These are phyloP conservation scores for Falco novaeseelandiae DNA, from an alignment of 2,797 vertebrate species.

Conservation along the genomic window DNA sequence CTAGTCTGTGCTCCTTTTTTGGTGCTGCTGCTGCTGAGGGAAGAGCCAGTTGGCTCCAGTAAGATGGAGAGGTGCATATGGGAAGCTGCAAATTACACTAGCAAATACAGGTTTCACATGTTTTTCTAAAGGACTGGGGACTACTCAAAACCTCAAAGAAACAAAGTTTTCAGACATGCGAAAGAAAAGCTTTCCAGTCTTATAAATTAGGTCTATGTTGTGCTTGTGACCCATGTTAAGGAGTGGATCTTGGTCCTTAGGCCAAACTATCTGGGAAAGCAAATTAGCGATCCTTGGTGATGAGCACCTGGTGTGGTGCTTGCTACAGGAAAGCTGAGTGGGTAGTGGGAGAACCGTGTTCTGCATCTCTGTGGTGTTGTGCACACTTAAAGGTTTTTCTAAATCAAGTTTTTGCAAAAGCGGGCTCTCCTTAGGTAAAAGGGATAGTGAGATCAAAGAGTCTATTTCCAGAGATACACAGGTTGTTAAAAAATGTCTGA, in stretches of 20 bases:
- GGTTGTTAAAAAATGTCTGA: not conserved
- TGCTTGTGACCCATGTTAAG: not conserved
- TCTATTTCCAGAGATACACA: not conserved
- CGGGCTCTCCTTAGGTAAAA: not conserved
- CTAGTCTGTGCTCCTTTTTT: not conserved
- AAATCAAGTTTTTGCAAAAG: not conserved
- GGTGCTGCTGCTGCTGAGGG: not conserved
- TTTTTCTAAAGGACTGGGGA: not conserved
- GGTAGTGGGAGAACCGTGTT: not conserved
- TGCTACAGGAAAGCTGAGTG: not conserved
- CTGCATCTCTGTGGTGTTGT: not conserved
- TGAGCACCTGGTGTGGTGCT: not conserved
- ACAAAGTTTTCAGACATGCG: not conserved
- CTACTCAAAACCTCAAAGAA: not conserved
- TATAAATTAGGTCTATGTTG: not conserved
- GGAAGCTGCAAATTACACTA: not conserved
- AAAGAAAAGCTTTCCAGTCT: not conserved
- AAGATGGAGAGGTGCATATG: not conserved
- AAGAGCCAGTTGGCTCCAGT: not conserved
- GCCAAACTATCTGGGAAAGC: not conserved
- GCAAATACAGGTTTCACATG: not conserved
- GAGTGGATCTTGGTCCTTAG: not conserved
- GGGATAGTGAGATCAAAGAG: not conserved
- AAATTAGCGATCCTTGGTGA: not conserved
- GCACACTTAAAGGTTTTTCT: not conserved